Base-by-base conservation (phyloP, 2,888 invertebrate genomes). In the Fabriciana adippe region DNA sequence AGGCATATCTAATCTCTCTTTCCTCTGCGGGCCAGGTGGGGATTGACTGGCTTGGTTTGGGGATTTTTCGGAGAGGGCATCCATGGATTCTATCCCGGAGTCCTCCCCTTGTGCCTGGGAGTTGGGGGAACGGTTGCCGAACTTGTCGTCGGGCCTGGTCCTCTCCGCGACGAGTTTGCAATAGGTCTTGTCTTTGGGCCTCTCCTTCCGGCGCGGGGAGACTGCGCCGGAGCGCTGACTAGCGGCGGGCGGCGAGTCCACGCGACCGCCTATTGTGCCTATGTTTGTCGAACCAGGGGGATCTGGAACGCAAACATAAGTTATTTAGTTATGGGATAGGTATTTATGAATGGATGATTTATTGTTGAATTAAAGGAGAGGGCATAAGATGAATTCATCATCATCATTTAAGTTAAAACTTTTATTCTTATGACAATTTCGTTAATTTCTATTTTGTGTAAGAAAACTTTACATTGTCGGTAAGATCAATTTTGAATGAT, bases 51-150 rank as follows among this genome's bases (percentile, higher is more conserved):
- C 96, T 84, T 97, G 97, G 86, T 97, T 97, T n/a, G 96, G 96
- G 72, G 96, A 97, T 83, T 97, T 97, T 84, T 98, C 97, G 21
- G 97, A 97, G n/a, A 97, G 88, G 2, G 97, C 97, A 83, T 98
- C 97, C 97, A 97, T 97, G 50, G 97, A 97, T 85, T 97, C 97
- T 67, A 97, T 97, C 16, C 97, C 97, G 67, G 97, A 97, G 87
- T 97, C 97, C 82, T 97, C 97, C 55, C 97, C 97, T 78, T 95
- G 95, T 51, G 93, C 92, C 73, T 93, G 93, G 26, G 90, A 89
- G 75, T 86, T 86, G 67, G 93, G 93, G 18, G 94, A 94, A 63
- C 90, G 79, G 74, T 82, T 85, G 67, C 81, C 83, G 79, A 88
- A 88, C 79, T 89, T 89, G 75, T 89, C 87, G 71, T 79, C 74